Conservation (phyloP, 2,888 invertebrate species). For the Pseudanteris insignis region DNA sequence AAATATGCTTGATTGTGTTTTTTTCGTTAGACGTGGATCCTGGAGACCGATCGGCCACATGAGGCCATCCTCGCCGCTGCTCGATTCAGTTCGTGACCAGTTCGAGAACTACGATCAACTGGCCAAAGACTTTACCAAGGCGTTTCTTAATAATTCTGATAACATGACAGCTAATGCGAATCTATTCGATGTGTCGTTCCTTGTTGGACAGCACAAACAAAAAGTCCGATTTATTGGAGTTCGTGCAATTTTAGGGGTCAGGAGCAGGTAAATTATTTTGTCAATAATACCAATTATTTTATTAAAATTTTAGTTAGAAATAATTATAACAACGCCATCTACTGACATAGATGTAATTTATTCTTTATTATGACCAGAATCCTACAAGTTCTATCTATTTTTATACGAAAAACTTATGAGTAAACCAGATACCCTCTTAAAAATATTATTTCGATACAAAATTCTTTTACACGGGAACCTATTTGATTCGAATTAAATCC, state of each 20-base stretch:
- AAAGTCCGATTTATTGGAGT: constrained; percentile 91
- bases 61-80: constrained; percentile 90
- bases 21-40: constrained; percentile 79
- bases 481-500: no score
- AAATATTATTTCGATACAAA: no score
- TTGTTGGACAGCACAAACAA: constrained; percentile 91
- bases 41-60: constrained; percentile 96
- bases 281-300: no score
- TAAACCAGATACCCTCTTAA: no score
- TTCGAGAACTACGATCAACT: constrained; percentile 87
- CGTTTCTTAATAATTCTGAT: constrained; percentile 85
- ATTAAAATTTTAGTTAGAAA: no score
- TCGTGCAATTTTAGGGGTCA: constrained; percentile 87
- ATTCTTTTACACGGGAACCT: no score
- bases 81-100: constrained; percentile 92
- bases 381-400: no score
- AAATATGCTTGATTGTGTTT: neutral
- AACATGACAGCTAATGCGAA: constrained; percentile 82
- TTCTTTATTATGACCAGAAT: no score
- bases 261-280: no score
- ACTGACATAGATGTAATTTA: no score
- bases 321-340: no score
- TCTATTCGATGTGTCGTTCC: constrained; percentile 89
- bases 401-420: no score
- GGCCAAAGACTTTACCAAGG: constrained; percentile 90